Evolutionary conservation across 2,113 vertebrate genomes (phyloP).

Genomic region (Tenrec ecaudatus): DNA sequence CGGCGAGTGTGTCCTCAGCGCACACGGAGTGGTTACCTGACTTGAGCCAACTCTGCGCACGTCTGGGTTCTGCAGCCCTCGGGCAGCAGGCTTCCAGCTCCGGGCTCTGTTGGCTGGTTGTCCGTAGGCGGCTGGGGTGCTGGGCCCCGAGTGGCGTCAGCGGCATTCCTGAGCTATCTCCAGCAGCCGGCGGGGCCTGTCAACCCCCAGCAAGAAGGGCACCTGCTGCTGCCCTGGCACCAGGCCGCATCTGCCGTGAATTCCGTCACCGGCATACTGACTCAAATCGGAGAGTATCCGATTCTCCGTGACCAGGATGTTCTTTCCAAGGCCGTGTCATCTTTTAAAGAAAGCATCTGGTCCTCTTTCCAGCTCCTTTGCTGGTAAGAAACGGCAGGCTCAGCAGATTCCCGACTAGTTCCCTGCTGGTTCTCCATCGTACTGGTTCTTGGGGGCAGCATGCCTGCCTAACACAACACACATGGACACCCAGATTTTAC

Average conservation of each 20-base stretch:
- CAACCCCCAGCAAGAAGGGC: not conserved
- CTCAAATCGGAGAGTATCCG: conserved; percentile 43
- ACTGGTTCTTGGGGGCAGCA: not conserved
- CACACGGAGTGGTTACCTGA: not conserved
- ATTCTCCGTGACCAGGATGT: not conserved
- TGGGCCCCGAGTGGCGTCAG: conserved; percentile 60
- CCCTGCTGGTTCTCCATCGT: not conserved
- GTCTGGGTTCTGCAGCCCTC: not conserved
- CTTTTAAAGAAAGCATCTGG: not conserved
- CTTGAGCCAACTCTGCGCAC: not conserved
- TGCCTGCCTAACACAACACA: not conserved
- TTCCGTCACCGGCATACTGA: conserved; percentile 77
- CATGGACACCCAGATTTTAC: not conserved
- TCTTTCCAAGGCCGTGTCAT: not conserved
- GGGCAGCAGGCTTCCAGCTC: not conserved
- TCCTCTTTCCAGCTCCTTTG: not conserved
- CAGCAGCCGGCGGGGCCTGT: not conserved
- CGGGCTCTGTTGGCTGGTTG: not conserved
- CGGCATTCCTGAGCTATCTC: conserved; percentile 42
- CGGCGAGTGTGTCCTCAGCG: not conserved
- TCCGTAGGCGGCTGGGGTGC: not conserved
- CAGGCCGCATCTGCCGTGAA: not conserved
- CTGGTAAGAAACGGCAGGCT: not conserved
- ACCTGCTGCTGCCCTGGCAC: conserved; percentile 32
- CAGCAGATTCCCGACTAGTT: not conserved